Evolutionary conservation across 2,888 invertebrate genomes (phyloP).

Genomic region (Conus canariensis): DNA sequence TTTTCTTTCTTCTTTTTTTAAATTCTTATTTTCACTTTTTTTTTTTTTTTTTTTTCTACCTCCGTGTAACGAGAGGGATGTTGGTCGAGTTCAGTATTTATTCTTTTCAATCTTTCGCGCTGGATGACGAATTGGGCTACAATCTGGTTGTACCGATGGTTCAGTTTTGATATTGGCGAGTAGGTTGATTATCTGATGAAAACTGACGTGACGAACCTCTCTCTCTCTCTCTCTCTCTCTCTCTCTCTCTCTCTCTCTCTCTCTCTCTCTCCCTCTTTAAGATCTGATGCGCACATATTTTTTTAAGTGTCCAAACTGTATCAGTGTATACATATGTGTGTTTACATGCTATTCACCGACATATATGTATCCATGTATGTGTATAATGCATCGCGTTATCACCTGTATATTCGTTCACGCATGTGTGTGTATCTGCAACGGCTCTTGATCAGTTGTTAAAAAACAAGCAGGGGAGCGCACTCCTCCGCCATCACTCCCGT

Average conservation of each 20-base stretch:
- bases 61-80: too few species aligned
- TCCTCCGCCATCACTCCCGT: not conserved
- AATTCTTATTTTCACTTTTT: too few species aligned
- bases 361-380: not conserved
- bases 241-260: slow-evolving; percentile 19
- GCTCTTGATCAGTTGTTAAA: too few species aligned
- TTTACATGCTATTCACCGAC: not conserved
- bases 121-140: not conserved
- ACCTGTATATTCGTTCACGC: too few species aligned
- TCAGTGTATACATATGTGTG: too few species aligned
- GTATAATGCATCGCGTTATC: not conserved
- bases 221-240: slow-evolving; percentile 20
- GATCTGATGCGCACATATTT: not conserved
- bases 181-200: not conserved
- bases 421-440: too few species aligned
- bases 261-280: not conserved
- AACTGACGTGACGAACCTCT: not conserved
- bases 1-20: too few species aligned
- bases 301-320: not conserved
- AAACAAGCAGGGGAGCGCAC: too few species aligned
- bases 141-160: not conserved
- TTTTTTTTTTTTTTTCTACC: too few species aligned
- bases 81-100: not conserved
- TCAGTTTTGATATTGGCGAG: not conserved
- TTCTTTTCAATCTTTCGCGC: not conserved